Conservation (phyloP, 2,888 invertebrate species). For the Uropetala carovei region DNA sequence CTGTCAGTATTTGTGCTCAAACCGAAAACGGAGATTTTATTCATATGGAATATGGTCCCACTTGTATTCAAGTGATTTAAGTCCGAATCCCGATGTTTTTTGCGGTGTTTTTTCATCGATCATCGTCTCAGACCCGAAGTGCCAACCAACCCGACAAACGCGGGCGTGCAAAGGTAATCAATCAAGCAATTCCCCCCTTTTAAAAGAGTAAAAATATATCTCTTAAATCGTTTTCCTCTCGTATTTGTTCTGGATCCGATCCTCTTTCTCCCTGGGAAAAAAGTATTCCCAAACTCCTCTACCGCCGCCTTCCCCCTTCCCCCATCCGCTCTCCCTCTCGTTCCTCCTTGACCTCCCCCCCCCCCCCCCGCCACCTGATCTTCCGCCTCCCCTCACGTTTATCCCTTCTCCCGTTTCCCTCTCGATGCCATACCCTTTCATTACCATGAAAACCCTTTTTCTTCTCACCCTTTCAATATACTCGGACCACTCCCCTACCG, state of each 20-base stretch:
- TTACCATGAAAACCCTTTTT: slow-evolving; percentile 36
- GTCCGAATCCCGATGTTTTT: no score
- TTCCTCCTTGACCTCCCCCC: not conserved
- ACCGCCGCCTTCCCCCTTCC: not conserved
- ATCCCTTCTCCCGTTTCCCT: not conserved
- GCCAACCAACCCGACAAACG: slow-evolving; percentile 2
- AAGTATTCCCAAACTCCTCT: no score
- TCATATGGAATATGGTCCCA: no score
- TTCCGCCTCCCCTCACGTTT: not conserved
- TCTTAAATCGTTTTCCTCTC: not conserved
- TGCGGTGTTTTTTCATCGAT: no score
- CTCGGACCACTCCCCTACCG: slow-evolving; percentile 6
- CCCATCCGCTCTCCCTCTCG: not conserved
- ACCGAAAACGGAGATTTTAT: no score
- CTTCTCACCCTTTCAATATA: slow-evolving; percentile 33
- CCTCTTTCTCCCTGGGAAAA: not conserved
- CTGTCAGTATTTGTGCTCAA: no score
- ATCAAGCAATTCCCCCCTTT: not conserved
- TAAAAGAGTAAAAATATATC: slow-evolving; percentile 12
- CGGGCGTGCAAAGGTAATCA: not conserved
- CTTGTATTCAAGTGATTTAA: no score
- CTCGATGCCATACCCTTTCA: slow-evolving; percentile 13
- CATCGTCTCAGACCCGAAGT: not conserved
- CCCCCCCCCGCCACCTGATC: not conserved
- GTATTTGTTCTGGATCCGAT: not conserved